Evolutionary conservation across 35 echinoderm and acorn worm genomes (phyloP).

Genomic region (Apostichopus japonicus): DNA sequence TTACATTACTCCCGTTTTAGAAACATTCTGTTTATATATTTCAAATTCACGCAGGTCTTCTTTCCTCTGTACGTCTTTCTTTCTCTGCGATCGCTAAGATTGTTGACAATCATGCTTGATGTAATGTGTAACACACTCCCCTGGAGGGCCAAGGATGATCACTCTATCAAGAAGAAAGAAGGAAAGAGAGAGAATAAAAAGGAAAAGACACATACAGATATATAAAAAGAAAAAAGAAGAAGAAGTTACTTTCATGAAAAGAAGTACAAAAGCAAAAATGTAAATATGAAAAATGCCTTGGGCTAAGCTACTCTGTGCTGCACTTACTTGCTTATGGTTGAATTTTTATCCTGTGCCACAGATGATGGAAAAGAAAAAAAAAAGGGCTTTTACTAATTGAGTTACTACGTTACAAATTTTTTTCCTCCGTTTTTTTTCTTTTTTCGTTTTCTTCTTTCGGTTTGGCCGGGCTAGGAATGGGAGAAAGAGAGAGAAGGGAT

Average conservation of each 20-base stretch:
- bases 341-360: neutral
- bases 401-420: constrained; percentile 33
- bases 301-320: constrained; percentile 9
- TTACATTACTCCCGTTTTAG: too few species aligned
- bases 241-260: constrained; percentile 29
- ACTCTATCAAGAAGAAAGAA: neutral
- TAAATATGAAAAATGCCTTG: constrained; percentile 15
- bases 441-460: neutral
- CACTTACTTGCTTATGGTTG: neutral
- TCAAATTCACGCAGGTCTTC: too few species aligned
- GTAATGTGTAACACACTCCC: constrained; percentile 45
- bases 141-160: constrained; percentile 34
- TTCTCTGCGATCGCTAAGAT: neutral
- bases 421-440: neutral
- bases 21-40: too few species aligned
- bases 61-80: too few species aligned
- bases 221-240: neutral
- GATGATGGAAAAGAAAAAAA: neutral
- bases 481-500: neutral
- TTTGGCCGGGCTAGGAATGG: neutral
- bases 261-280: neutral
- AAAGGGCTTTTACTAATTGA: constrained; percentile 35
- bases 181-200: neutral
- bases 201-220: neutral
- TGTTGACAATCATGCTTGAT: constrained; percentile 22